Base-by-base conservation (phyloP, 1,140 invertebrate genomes). In the Capitella teleta region DNA sequence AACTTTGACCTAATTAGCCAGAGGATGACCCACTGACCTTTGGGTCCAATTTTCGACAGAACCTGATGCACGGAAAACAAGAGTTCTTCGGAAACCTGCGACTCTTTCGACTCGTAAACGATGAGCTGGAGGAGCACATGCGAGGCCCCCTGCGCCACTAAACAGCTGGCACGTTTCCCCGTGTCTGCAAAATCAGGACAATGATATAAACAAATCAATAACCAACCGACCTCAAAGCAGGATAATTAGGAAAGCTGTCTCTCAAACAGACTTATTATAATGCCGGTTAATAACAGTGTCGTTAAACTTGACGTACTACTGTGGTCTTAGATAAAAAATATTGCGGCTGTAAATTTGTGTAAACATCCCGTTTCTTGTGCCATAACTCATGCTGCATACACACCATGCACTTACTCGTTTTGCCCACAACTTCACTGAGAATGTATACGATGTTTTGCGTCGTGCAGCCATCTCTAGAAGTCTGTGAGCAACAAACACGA, bases 371-470 rank as follows among this genome's bases (percentile, higher is more conserved):
- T 16, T 6, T n/a, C 18, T 32, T 21, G 16, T 47, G 45, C 19
- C 8, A 19, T 2, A 21, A 10, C n/a, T 18, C 10, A 47, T 8
- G 45, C n/a, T n/a, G n/a, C n/a, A 18, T 21, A 36, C 8, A 19
- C 18, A 21, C 45, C 19, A 5, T 12, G 8, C 19, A 61, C 66
- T 63, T 58, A 69, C 67, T 61, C 45, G 59, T 49, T 56, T 64
- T 66, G n/a, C 64, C 64, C n/a, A 65, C 28, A 4, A 67, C 51
- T 51, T 67, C 67, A 42, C 49, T 56, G 12, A 66, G 53, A 16
- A 63, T 61, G 30, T 52, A 58, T 30, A 67, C 44, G 5, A 64
- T 54, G 49, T 66, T 65, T 16, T 58, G 41, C 10, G 62, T 16
- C 4, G 45, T 47, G 45, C 45, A 47, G 19, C 8, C 36, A 32